These are phyloP conservation scores for Tetranychus urticae DNA, from an alignment of 1,140 invertebrate genomes.

Conservation along the genomic window DNA sequence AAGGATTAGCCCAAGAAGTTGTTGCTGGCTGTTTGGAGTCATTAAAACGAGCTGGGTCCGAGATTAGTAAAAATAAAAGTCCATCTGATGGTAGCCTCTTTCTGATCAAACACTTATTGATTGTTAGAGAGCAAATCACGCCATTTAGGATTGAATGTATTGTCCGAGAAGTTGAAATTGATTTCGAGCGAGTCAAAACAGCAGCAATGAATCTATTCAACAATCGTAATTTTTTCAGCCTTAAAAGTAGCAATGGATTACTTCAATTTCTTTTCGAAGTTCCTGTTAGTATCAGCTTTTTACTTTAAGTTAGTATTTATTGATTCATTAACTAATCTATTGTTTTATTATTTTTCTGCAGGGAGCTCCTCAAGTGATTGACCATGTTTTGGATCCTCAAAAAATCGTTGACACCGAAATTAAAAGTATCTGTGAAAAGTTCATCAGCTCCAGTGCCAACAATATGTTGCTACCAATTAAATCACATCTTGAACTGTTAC, in stretches of 20 bases:
- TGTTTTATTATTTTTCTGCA: neutral
- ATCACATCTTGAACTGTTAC: neutral
- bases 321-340: neutral
- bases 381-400: constrained; percentile 72
- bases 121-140: constrained; percentile 86
- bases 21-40: constrained; percentile 73
- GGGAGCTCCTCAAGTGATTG: constrained; percentile 65
- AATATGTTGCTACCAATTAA: neutral
- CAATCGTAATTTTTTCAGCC: constrained; percentile 58
- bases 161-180: constrained; percentile 66
- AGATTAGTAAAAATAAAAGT: constrained; percentile 25
- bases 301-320: constrained; percentile 32
- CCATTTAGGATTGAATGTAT: constrained; percentile 93
- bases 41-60: constrained; percentile 41
- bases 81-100: constrained; percentile 79
- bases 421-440: constrained; percentile 67
- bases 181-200: constrained; percentile 55
- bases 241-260: constrained; percentile 68
- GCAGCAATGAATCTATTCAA: constrained; percentile 58
- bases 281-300: neutral
- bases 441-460: constrained; percentile 32
- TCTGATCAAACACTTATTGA: constrained; percentile 90
- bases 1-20: constrained; percentile 84
- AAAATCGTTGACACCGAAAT: constrained; percentile 80
- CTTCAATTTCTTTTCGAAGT: constrained; percentile 53